phyloP scores from a whole-genome alignment of 1,140 invertebrate genomes.

The Delia radicum region DNA sequence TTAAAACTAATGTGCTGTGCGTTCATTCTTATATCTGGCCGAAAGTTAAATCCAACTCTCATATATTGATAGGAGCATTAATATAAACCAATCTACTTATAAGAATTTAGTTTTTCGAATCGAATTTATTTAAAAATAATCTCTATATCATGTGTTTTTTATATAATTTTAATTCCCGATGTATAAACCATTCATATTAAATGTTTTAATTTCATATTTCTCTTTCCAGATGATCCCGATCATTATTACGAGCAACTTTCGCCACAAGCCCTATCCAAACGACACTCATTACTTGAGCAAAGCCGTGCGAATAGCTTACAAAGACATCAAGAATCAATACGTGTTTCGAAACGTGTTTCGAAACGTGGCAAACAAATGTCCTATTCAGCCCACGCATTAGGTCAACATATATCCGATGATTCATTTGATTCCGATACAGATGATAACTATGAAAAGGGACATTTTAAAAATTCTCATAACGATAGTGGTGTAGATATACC shows the following conservation, averaged over 20 bases:
- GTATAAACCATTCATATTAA: no score
- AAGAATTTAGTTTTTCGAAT: no score
- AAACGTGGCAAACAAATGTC: conserved; percentile 41
- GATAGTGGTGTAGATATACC: conserved; percentile 60
- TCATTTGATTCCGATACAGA: conserved; percentile 65
- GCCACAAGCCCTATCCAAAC: conserved; percentile 41
- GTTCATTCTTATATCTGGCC: no score
- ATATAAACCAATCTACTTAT: no score
- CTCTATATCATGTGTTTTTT: no score
- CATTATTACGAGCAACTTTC: conserved; percentile 64
- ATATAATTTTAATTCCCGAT: no score
- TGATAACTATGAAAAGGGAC: conserved; percentile 59
- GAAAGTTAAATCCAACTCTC: no score
- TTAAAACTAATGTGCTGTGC: no score
- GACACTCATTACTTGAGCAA: conserved; percentile 41
- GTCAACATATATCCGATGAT: conserved; percentile 56
- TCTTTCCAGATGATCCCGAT: conserved; percentile 59
- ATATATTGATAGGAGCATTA: no score
- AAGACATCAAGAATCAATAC: conserved; percentile 17
- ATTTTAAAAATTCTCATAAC: conserved; percentile 42
- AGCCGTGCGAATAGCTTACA: conserved; percentile 33
- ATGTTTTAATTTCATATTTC: background rate
- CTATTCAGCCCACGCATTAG: conserved; percentile 39
- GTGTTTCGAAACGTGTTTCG: conserved; percentile 30
- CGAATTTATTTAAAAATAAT: no score